These are phyloP conservation scores for Leptinotarsa tumamoca DNA, from an alignment of 2,888 invertebrate species.

Conservation along the genomic window DNA sequence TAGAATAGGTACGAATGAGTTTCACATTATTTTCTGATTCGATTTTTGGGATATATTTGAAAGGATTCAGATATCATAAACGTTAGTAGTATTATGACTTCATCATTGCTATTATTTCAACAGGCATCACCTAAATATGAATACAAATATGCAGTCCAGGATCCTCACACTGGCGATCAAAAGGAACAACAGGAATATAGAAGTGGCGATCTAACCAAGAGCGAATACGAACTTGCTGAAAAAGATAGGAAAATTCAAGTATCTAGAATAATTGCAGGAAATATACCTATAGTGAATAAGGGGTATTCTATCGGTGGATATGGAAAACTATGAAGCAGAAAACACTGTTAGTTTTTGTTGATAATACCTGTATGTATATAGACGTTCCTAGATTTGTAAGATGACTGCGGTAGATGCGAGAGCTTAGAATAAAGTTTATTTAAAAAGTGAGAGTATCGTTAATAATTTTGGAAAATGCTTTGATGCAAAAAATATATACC, in stretches of 20 bases:
- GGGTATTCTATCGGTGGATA: conserved; percentile 9
- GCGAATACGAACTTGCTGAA: conserved; percentile 35
- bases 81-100: neutral
- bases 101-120: neutral
- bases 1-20: too few species aligned
- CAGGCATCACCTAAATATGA: conserved; percentile 52
- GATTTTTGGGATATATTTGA: too few species aligned
- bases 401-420: too few species aligned
- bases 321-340: neutral
- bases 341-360: neutral
- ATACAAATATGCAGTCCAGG: conserved; percentile 51
- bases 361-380: neutral
- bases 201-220: conserved; percentile 47
- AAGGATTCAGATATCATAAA: too few species aligned
- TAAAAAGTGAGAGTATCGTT: too few species aligned
- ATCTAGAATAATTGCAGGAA: conserved; percentile 35
- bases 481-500: too few species aligned
- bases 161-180: conserved; percentile 51
- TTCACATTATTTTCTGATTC: too few species aligned
- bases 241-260: conserved; percentile 40
- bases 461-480: too few species aligned
- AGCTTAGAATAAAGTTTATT: neutral
- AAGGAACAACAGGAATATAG: conserved; percentile 52
- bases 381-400: neutral
- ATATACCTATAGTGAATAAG: conserved; percentile 30